Evolutionary conservation across 2,888 invertebrate species (phyloP).

Genomic region (Euproctis similis): DNA sequence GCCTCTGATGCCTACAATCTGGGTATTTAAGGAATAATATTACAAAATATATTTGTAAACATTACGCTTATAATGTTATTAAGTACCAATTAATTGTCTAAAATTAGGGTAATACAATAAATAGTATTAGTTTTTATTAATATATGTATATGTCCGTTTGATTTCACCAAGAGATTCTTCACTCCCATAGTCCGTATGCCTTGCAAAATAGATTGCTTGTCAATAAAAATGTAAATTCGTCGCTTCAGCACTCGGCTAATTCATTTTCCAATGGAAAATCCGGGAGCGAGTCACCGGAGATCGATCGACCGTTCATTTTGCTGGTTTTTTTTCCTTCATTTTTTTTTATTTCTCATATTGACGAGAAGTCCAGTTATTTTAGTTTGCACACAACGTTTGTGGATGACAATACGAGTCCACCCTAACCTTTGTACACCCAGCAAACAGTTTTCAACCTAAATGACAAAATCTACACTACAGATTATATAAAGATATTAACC

Average conservation of each 20-base stretch:
- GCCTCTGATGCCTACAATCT: too few species aligned
- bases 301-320: conserved; percentile 69
- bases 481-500: conserved; percentile 53
- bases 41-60: too few species aligned
- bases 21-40: too few species aligned
- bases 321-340: conserved; percentile 47
- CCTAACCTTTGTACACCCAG: conserved; percentile 16
- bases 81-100: too few species aligned
- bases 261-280: conserved; percentile 74
- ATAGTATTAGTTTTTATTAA: too few species aligned
- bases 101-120: too few species aligned
- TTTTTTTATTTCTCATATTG: conserved; percentile 52
- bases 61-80: too few species aligned
- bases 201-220: conserved; percentile 71
- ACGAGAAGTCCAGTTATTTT: conserved; percentile 56
- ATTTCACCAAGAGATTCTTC: conserved; percentile 51
- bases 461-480: conserved; percentile 41
- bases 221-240: conserved; percentile 75
- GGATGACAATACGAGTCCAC: conserved; percentile 33
- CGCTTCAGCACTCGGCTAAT: conserved; percentile 70
- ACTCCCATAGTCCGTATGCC: conserved; percentile 59
- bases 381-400: conserved; percentile 44
- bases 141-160: too few species aligned
- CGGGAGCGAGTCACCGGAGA: conserved; percentile 68
- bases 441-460: conserved; percentile 25